A percentile compares a stretch with the other conserved stretches of the same genome.
Evolutionary conservation across 1,140 invertebrate species (phyloP).

Genomic region (Varroa destructor): DNA sequence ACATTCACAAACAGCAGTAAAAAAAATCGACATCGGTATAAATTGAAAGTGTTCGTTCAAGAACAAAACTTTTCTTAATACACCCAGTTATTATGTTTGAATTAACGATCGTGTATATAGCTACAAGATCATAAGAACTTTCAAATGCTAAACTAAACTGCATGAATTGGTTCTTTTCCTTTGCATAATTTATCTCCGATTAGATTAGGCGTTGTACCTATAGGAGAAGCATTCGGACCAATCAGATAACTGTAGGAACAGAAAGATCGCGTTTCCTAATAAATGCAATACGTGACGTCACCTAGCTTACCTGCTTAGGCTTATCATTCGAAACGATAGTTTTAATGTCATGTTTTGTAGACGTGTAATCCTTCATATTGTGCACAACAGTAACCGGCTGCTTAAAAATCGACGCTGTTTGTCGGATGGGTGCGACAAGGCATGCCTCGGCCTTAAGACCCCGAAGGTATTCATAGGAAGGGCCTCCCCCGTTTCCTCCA

Average conservation of each 20-base stretch:
- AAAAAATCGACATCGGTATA: slow-evolving; percentile 31
- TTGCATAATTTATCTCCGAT: no score
- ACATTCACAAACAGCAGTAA: slow-evolving; percentile 56
- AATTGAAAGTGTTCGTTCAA: background rate
- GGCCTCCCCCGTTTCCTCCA: slow-evolving; percentile 18
- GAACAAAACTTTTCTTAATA: no score
- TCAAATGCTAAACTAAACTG: no score
- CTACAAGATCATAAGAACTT: background rate
- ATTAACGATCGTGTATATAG: background rate
- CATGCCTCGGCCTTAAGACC: slow-evolving; percentile 72
- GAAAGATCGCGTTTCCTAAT: no score
- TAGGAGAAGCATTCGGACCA: no score
- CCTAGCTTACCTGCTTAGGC: slow-evolving; percentile 61
- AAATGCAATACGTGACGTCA: no score
- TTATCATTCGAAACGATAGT: slow-evolving; percentile 58
- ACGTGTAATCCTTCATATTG: slow-evolving; percentile 50
- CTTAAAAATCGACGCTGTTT: slow-evolving; percentile 96
- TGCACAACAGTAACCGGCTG: slow-evolving; percentile 86
- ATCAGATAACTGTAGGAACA: no score
- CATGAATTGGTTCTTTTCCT: no score
- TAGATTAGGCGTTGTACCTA: no score
- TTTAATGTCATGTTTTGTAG: slow-evolving; percentile 33
- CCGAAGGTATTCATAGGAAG: slow-evolving; percentile 55
- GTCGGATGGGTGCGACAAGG: slow-evolving; percentile 80
- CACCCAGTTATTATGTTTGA: background rate